These are phyloP conservation scores for mouse (Mus musculus) DNA, from an alignment of 2,113 vertebrate genomes.

Conservation along the genomic window GRCm39 chrX:87978001-87978500, in stretches of 20 bases:
- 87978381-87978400: neutral
- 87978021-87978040: neutral
- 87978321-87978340: too few relatives aligned
- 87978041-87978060: neutral
- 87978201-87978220: neutral
- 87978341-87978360: neutral
- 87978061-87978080: neutral
- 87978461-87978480: neutral
- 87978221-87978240: neutral
- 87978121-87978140: neutral
- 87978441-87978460: neutral
- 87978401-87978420: neutral
- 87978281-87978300: neutral
- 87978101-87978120: neutral
- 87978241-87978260: neutral
- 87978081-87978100: neutral
- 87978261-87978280: neutral
- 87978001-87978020: neutral
- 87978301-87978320: neutral
- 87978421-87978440: neutral
- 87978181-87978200: neutral
- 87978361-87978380: too few relatives aligned
- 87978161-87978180: neutral
- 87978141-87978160: neutral
- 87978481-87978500: neutral